phyloP scores from a whole-genome alignment of 2,797 vertebrate genomes.

The Danio albolineatus region DNA sequence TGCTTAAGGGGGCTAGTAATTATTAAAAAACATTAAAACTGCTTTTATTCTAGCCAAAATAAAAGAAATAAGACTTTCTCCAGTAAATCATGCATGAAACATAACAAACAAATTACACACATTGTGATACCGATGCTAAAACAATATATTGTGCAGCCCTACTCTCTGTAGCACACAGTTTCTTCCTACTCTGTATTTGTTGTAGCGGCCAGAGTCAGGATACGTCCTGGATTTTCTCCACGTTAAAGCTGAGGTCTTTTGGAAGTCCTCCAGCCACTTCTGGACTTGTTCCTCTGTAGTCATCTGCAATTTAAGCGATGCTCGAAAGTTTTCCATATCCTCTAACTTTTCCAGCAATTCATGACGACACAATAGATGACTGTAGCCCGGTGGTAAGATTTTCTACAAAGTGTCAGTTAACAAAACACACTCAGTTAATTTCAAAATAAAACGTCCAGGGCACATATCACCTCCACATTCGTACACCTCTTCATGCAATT shows the following conservation, averaged over 20 bases:
- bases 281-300: constrained; percentile 32
- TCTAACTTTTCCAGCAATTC: constrained; percentile 17
- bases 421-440: background rate
- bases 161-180: background rate
- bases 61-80: too few relatives aligned
- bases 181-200: constrained; percentile 42
- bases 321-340: constrained; percentile 38
- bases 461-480: background rate
- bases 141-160: too few relatives aligned
- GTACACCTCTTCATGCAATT: background rate
- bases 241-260: constrained; percentile 41
- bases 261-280: constrained; percentile 47
- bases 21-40: too few relatives aligned
- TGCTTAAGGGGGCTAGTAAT: too few relatives aligned
- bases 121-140: too few relatives aligned
- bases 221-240: constrained; percentile 52
- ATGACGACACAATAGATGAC: constrained; percentile 42
- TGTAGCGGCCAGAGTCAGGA: constrained; percentile 47
- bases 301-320: constrained; percentile 28
- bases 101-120: too few relatives aligned
- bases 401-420: constrained; percentile 19
- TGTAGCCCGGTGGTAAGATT: constrained; percentile 35
- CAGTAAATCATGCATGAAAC: too few relatives aligned
- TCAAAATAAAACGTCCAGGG: background rate
- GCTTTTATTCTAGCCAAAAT: too few relatives aligned